Evolutionary conservation across 2,113 vertebrate genomes (phyloP).

Genomic region (Chloroceryle aenea): DNA sequence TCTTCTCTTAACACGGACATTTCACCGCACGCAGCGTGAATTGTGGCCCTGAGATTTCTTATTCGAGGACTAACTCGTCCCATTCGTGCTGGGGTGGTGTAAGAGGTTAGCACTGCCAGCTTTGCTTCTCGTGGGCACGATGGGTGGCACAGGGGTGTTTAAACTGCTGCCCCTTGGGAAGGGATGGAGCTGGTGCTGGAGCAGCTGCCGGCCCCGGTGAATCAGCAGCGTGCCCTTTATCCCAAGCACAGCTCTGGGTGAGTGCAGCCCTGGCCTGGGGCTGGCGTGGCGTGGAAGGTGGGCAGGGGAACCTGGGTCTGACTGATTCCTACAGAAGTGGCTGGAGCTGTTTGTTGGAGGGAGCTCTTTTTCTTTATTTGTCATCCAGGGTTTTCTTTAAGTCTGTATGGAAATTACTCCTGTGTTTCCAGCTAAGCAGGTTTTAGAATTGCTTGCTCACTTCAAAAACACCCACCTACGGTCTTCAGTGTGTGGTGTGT

Average conservation of each 20-base stretch:
- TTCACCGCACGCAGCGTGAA: background rate
- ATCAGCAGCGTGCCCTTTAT: background rate
- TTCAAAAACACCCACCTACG: background rate
- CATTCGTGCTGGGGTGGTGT: too few species aligned
- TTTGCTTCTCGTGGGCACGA: background rate
- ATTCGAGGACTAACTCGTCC: rapidly evolving
- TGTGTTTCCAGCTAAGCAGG: background rate
- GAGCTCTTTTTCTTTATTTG: background rate
- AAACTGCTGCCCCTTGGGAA: background rate
- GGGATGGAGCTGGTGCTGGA: background rate
- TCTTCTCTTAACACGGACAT: background rate
- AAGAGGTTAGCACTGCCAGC: background rate
- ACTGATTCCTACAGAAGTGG: background rate
- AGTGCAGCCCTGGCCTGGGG: background rate
- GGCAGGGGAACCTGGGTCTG: background rate
- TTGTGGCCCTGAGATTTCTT: background rate
- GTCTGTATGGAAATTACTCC: background rate
- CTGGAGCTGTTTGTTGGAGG: background rate
- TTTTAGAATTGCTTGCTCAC: background rate
- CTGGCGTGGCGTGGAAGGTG: background rate
- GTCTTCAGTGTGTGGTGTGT: background rate
- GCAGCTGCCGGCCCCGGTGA: background rate
- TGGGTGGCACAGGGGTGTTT: too few species aligned
- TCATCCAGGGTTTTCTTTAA: background rate
- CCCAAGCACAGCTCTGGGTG: rapidly evolving